These are phyloP conservation scores for Marasmarcha lunaedactyla DNA, from an alignment of 2,888 invertebrate species.

Conservation along the genomic window DNA sequence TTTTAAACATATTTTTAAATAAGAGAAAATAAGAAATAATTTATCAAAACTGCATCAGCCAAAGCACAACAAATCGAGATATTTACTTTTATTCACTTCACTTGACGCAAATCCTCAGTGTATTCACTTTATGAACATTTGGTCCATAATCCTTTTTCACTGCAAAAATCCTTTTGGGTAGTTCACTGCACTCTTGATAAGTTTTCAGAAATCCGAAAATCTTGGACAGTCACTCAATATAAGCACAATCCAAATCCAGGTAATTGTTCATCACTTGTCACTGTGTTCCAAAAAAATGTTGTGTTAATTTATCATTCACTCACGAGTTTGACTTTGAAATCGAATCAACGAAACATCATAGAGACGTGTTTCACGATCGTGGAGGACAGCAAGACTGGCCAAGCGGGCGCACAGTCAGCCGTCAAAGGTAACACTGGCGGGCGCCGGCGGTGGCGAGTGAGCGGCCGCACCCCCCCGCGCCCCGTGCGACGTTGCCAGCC, in stretches of 20 bases:
- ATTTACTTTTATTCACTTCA: conserved; percentile 1
- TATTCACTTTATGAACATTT: not conserved
- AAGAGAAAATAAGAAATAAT: no score
- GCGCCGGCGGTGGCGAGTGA: conserved; percentile 71
- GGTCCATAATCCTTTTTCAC: conserved; percentile 38
- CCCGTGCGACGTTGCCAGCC: conserved; percentile 69
- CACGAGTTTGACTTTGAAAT: conserved; percentile 63
- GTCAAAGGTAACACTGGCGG: conserved; percentile 75
- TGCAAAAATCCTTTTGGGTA: conserved; percentile 46
- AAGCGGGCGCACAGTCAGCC: conserved; percentile 63
- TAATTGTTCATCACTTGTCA: conserved; percentile 66
- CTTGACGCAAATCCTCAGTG: not conserved
- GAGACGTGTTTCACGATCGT: conserved; percentile 68
- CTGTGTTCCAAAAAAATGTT: conserved; percentile 77
- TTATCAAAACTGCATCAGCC: not conserved
- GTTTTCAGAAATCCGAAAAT: conserved; percentile 37
- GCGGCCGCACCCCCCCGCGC: conserved; percentile 68
- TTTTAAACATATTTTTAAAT: not conserved
- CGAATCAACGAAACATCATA: conserved; percentile 66
- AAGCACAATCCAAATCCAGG: conserved; percentile 57
- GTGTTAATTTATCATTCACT: conserved; percentile 63
- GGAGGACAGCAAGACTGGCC: conserved; percentile 66
- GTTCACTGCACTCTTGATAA: conserved; percentile 55
- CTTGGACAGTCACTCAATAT: conserved; percentile 52
- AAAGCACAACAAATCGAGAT: not conserved